Evolutionary conservation across 2,888 invertebrate genomes (phyloP), one percentile per base, ranked within the genome.

Genomic region (Cosmia pyralina): DNA sequence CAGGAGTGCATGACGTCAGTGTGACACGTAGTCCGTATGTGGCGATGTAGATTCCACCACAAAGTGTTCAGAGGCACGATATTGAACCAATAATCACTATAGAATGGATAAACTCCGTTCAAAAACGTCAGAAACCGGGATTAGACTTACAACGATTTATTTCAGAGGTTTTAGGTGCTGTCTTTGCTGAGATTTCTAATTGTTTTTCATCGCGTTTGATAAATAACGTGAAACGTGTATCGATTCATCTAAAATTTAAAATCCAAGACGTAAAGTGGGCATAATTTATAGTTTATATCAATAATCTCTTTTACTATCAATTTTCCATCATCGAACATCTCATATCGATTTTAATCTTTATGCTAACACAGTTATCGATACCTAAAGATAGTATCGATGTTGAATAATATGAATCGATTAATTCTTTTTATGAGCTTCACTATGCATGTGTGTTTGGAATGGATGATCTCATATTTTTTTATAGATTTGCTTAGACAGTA

Each of bases 391-490:
- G 50, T 79, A 79, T 82, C 82, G 69, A 79, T 75, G 28, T 78
- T 81, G 74, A 81, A 81, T 74, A 65, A 81, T 81, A 19, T 58
- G 69, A 69, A 75, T 69, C 83, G 71, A 81, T 81, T 71, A 79
- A 72, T 81, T 82, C 62, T 52, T 69, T 74, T 72, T 41, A 73
- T 28, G 73, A 55, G 19, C 83, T 60, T 48, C 71, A 82, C 79
- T 78, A 78, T 41, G 15, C 59, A 53, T 63, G 34, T 34, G 46
- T 19, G 19, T 71, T 66, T 55, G 8, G 58, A 38, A 71, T 71
- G 38, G 75, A 77, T 86, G 85, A 86, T 79, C 69, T 83, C 83
- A 86, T 76, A 68, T 77, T 80, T 82, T 79, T 77, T 77, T 76
- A 83, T 76, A 72, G 59, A 81, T 72, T 81, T 53, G 65, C 81